Evolutionary conservation across 1,140 invertebrate species (phyloP), one percentile per base, ranked within the genome.

Genomic region (Ephestia elutella): DNA sequence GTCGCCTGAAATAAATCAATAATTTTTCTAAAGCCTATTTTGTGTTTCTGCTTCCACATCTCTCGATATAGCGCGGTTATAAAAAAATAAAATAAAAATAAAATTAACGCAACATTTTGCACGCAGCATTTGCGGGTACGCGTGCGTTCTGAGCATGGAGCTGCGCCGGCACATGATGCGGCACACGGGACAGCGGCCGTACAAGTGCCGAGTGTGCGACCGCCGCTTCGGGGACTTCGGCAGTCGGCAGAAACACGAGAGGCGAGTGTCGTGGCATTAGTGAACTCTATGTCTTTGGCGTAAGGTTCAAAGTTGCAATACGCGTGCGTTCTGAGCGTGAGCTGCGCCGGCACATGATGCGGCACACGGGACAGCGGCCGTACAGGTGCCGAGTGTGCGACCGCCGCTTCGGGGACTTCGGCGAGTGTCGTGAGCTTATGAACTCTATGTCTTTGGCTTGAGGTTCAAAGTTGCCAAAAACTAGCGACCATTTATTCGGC

Each of bases 361-460:
- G 91, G 5, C 91, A 93, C 80, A 91, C 89, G 59, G 92, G 92
- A 19, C 80, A 88, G 55, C 92, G 92, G 66, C 94, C 94, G 0
- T 95, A 94, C 80, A 90, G 92, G 68, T 95, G 94, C 64, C 89
- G 91, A 44, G 87, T 93, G 21, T 95, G 94, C 73, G 90, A 93
- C 54, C 87, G 94, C 10, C 81, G 92, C 9, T 95, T 95, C 79
- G 93, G 92, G 0, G 91, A 92, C 69, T 92, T 90, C 67, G 91
- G 91, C 87, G 73, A 74, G 78, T 72, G n/a, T n/a, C n/a, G n/a
- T 13, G 32, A 35, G 2, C 1, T 2, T 15, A 5, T 32, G 1
- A 11, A 5, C 25, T 28, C 8, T 28, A 8, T 28, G 8, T 10
- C 30, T 10, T 4, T 2, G 38, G 13, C 7, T 9, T 44, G 15